Base-by-base conservation (phyloP, 2,797 vertebrate species). In the Florisuga fusca region DNA sequence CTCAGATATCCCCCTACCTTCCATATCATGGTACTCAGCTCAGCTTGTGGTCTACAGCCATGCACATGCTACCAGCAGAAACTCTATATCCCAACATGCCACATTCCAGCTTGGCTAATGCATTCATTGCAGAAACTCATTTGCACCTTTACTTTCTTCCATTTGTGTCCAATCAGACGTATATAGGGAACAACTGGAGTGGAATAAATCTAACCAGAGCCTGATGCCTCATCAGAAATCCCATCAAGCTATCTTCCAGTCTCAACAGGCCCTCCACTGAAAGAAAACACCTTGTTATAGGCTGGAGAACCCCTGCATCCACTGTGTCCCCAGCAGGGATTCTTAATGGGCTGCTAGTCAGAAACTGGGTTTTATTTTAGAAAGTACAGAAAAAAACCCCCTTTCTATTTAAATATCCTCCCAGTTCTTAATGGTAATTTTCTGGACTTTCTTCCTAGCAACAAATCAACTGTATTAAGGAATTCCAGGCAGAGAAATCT, bases 181-280 rank as follows among this genome's bases (percentile, higher is more conserved):
- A 90, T 41, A 86, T 14, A 38, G 82, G 26, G 89, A 94, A 68
- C 0, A 1, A 69, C 79, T 36, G 27, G 75, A 84, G 41, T 62
- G 87, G 64, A 81, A 88, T 15, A 38, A 91, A 96, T 68, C 54
- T 96, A 62, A 96, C 95, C 84, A 94, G 72, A 89, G 59, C 26
- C 74, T 81, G 91, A 84, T 50, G 76, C 50, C 61, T 69, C 72
- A 84, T 75, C 57, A 72, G 69, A 91, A 93, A 95, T 88, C 77
- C 66, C 80, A 95, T 91, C 82, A 93, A 94, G 69, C 11, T 41
- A 25, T 53, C 74, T 86, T 92, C 92, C 23, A 88, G 94, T 76
- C 92, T 69, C 69, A 88, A 96, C 92, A 96, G 72, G 96, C 82
- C 88, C 69, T 76, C 36, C 59, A 50, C 45, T 50, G 77, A 80